phyloP scores from a whole-genome alignment of 1,140 invertebrate genomes.

The Laupala kohalensis region DNA sequence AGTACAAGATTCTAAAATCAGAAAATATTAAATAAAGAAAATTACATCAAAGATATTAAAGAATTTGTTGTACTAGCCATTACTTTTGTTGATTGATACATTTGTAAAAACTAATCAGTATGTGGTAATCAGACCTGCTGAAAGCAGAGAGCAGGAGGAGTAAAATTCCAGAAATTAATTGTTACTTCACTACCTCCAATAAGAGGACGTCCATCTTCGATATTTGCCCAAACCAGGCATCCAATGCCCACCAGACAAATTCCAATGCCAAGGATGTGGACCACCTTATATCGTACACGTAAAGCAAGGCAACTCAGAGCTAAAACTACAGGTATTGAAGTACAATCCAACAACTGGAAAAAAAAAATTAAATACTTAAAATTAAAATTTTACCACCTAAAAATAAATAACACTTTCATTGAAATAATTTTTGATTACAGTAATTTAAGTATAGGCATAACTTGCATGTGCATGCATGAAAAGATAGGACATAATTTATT shows the following conservation, averaged over 20 bases:
- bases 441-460: not conserved
- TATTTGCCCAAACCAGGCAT: conserved; percentile 71
- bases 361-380: not conserved
- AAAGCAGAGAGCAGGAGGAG: not conserved
- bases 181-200: conserved; percentile 38
- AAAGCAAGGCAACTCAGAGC: conserved; percentile 55
- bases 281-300: conserved; percentile 53
- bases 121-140: not conserved
- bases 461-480: too few relatives aligned
- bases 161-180: not conserved
- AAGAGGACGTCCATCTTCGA: conserved; percentile 49
- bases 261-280: conserved; percentile 67
- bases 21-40: not conserved
- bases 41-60: too few relatives aligned
- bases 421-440: not conserved
- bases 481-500: too few relatives aligned
- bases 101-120: not conserved
- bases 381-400: not conserved
- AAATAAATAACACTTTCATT: not conserved
- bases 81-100: not conserved
- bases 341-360: conserved; percentile 73
- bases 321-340: conserved; percentile 70
- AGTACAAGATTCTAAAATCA: too few relatives aligned
- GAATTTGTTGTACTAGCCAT: not conserved
- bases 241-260: conserved; percentile 70